Evolutionary conservation across 2,888 invertebrate species (phyloP).

Genomic region (Apamea monoglypha): DNA sequence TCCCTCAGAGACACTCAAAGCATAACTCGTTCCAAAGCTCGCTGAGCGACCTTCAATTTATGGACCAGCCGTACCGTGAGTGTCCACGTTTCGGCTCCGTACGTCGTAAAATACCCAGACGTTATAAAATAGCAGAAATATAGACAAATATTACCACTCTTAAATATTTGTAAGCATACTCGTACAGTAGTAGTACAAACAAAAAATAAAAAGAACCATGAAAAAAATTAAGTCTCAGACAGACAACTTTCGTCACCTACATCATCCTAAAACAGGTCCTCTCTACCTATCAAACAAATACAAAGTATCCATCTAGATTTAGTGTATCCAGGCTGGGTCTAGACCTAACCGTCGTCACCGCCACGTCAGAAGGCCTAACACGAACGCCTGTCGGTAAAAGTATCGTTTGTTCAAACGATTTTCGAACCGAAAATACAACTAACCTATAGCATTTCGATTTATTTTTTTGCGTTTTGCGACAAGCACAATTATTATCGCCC

Average conservation of each 20-base stretch:
- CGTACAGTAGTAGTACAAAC: too few species aligned
- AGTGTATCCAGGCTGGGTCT: background rate
- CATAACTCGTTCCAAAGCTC: background rate
- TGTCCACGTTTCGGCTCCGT: background rate
- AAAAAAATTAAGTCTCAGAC: conserved; percentile 7
- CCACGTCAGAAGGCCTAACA: background rate
- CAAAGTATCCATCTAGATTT: background rate
- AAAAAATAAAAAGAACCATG: background rate
- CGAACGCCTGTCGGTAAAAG: background rate
- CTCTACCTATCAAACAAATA: conserved; percentile 2
- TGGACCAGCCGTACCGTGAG: background rate
- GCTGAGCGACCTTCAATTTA: background rate
- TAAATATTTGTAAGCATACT: background rate
- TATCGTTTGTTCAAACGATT: background rate
- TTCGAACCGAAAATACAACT: background rate
- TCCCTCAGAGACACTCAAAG: background rate
- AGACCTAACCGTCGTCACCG: conserved; percentile 20
- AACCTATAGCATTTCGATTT: background rate
- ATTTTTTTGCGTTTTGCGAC: background rate
- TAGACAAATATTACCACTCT: background rate
- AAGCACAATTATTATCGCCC: background rate
- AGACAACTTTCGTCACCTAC: conserved; percentile 5
- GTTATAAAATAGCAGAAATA: background rate
- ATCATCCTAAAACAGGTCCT: background rate
- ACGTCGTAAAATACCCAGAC: background rate